Base-by-base conservation (phyloP, 2,113 vertebrate species). In the Etia nguti region DNA sequence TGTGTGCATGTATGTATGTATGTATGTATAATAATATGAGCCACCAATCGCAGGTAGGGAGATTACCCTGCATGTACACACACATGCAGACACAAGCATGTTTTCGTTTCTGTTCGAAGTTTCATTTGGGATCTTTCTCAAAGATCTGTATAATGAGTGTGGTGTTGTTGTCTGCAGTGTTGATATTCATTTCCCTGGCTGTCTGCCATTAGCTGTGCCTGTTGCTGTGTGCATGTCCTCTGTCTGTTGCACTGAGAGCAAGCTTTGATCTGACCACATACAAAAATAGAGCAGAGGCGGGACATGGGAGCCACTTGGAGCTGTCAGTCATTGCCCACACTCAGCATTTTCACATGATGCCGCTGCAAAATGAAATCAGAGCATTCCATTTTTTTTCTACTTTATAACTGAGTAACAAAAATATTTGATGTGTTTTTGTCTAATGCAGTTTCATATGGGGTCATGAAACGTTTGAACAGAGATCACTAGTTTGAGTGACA, bases 241-340 rank as follows among this genome's bases (percentile, higher is more conserved):
- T 36, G 86, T 86, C 86, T 86, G 90, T 89, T 84, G 86, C 89
- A 87, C 41, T 48, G 81, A 55, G 9, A 24, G 22, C 46, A 34
- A 6, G 68, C 92, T 94, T 94, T 92, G 89, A 94, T 94, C 55
- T 46, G 84, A 8, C 55, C 88, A 80, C 20, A 5, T 29, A 80
- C 88, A 62, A 43, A 94, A 95, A 94, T 95, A 94, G 94, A 89
- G 22, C 15, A 18, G 79, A 34, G 85, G 88, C 18, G 41, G 77
- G 88, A 54, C 68, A 52, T 31, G 68, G 38, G 48, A 73, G 83
- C 89, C 94, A 94, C 92, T 93, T 94, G 94, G 88, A 91, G 86
- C 88, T 91, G 93, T 94, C 94, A 92, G 29, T 95, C 89, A 93
- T 18, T 41, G n/a, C 43, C 34, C 18, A n/a, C 50, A 38, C 6